Evolutionary conservation across 2,113 vertebrate genomes (phyloP).

Genomic region (Fulmarus glacialis): DNA sequence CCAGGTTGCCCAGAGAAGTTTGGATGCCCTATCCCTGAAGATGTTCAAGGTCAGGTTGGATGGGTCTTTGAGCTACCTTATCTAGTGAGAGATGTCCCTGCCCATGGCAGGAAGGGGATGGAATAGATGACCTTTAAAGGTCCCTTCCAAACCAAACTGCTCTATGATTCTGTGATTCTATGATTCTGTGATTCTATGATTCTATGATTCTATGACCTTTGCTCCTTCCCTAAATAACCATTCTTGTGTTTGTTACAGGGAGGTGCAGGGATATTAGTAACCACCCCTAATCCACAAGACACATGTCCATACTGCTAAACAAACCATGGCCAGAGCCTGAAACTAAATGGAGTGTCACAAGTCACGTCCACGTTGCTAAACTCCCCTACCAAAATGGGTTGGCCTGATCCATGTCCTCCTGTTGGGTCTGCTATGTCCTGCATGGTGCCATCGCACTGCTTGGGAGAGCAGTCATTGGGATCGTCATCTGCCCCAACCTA

Average conservation of each 20-base stretch:
- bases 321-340: background rate
- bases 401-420: background rate
- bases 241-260: background rate
- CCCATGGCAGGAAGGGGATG: fast-evolving
- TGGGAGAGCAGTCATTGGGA: background rate
- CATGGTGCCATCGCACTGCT: background rate
- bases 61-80: background rate
- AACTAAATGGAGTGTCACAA: background rate
- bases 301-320: background rate
- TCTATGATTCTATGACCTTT: background rate
- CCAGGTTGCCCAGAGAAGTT: background rate
- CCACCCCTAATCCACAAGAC: background rate
- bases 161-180: background rate
- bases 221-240: background rate
- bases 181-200: background rate
- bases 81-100: background rate
- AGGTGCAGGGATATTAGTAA: background rate
- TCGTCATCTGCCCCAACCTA: background rate
- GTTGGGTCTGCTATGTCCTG: no score
- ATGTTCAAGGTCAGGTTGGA: background rate
- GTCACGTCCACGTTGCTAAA: background rate
- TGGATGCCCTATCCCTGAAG: background rate
- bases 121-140: background rate
- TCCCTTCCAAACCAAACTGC: background rate
- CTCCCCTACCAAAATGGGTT: background rate